Base-by-base conservation (phyloP, 92 coral and sea anemone species). In the Metridium senile region DNA sequence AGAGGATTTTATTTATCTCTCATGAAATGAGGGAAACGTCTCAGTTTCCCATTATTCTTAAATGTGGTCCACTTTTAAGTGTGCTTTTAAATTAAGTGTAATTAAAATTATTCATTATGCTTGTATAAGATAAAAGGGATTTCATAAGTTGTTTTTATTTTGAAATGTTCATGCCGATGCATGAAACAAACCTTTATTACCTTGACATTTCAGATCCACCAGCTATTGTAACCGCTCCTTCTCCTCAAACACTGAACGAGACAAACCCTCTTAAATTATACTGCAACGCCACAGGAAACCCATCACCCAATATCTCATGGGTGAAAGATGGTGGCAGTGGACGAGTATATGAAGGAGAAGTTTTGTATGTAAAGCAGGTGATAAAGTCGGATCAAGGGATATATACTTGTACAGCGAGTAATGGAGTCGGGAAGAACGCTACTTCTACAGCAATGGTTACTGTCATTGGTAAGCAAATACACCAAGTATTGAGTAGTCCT, bases 271-370 rank as follows among this genome's bases (percentile, higher is more conserved):
- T 84, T 20, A 59, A 71, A 6, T 45, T 84, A 18, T 58, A 72
- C 69, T 84, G 89, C 71, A 78, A 84, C 19, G 59, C 62, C 19
- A 78, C 83, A 23, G 89, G 89, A 56, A 84, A 84, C 30, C 89
- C 89, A 19, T 25, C 63, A 18, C 89, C 84, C 18, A 64, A 19
- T 9, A 65, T 84, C 58, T 67, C 89, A 11, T 84, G 89, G 89
- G 71, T 32, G 10, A 75, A 45, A 34, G 43, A 26, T 13, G 79
- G 74, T 34, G 54, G 88, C 45, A 33, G 77, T 51, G 10, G 8
- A 49, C 6, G 72, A 70, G 34, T 66, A 9, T 34, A 47, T 34
- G 18, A 64, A 32, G 45, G 67, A 19, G 32, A 35, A n/a, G 58
- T 49, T 19, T 39, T 58, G 1, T n/a, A 29, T 65, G 45, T 70